phyloP scores from a whole-genome alignment of 2,113 vertebrate genomes.

The Spea multiplicata region DNA sequence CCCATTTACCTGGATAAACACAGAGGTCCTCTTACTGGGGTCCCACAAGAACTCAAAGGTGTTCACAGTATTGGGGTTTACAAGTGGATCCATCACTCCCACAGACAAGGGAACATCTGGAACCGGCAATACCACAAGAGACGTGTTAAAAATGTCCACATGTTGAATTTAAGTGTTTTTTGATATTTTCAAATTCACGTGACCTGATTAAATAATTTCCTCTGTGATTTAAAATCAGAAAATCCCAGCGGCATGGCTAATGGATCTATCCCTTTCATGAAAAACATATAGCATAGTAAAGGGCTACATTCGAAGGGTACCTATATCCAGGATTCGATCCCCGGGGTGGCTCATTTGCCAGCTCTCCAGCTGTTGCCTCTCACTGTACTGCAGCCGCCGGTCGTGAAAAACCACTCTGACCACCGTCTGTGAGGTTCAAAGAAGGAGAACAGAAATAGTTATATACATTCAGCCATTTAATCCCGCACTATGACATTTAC shows the following conservation, averaged over 20 bases:
- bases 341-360: slow-evolving; percentile 56
- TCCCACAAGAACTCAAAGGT: slow-evolving; percentile 59
- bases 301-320: slow-evolving; percentile 31
- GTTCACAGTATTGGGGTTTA: slow-evolving; percentile 55
- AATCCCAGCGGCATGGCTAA: no score
- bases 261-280: not conserved
- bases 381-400: slow-evolving; percentile 51
- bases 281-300: not conserved
- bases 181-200: no score
- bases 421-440: slow-evolving; percentile 4
- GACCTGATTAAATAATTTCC: no score
- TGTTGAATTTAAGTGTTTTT: no score
- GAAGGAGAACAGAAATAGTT: not conserved
- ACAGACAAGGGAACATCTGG: slow-evolving; percentile 59
- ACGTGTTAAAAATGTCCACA: no score
- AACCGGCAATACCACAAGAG: slow-evolving; percentile 1
- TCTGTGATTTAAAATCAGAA: no score
- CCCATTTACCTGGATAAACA: slow-evolving; percentile 56
- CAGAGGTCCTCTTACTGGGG: slow-evolving; percentile 51
- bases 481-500: no score
- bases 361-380: slow-evolving; percentile 59
- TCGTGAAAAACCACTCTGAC: slow-evolving; percentile 51
- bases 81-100: slow-evolving; percentile 53
- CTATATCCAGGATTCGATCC: slow-evolving; percentile 57
- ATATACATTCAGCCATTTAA: no score